phyloP scores from a whole-genome alignment of 2,888 invertebrate genomes.

The Pyrocoelia pectoralis region DNA sequence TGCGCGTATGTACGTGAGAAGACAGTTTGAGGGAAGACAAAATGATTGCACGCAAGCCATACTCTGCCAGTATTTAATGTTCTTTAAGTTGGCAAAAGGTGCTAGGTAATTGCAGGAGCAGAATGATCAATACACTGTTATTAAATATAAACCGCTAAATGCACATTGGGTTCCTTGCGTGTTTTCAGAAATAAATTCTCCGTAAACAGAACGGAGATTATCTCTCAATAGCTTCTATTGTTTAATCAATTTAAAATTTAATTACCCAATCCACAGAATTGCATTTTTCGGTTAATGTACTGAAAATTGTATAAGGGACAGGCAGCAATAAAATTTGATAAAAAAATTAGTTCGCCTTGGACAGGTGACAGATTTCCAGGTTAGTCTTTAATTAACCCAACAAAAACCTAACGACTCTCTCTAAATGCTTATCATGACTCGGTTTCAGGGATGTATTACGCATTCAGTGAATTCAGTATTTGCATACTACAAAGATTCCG shows the following conservation, averaged over 20 bases:
- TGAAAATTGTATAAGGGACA: too few species aligned
- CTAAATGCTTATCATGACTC: constrained; percentile 3
- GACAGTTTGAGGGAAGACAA: constrained; percentile 15
- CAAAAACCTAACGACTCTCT: constrained; percentile 28
- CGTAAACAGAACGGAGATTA: constrained; percentile 33
- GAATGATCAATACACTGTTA: constrained; percentile 51
- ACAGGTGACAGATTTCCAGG: constrained; percentile 32
- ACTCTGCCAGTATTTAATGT: constrained; percentile 40
- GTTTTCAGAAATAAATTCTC: constrained; percentile 33
- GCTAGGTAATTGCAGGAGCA: constrained; percentile 52
- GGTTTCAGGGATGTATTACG: not conserved
- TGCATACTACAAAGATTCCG: too few species aligned
- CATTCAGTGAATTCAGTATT: too few species aligned
- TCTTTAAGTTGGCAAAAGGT: constrained; percentile 45
- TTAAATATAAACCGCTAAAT: constrained; percentile 49
- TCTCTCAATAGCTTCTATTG: constrained; percentile 24
- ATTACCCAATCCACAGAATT: not conserved
- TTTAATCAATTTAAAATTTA: constrained; percentile 16
- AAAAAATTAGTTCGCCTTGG: constrained; percentile 15
- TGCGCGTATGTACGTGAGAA: not conserved
- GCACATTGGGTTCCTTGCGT: constrained; percentile 41
- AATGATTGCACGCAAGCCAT: constrained; percentile 38
- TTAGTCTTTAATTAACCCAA: constrained; percentile 26
- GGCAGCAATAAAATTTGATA: constrained; percentile 11
- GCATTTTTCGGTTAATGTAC: too few species aligned